A percentile compares a stretch with the other conserved stretches of the same genome.
Evolutionary conservation across 1,140 invertebrate genomes (phyloP).

Genomic region (Latrodectus geometricus): DNA sequence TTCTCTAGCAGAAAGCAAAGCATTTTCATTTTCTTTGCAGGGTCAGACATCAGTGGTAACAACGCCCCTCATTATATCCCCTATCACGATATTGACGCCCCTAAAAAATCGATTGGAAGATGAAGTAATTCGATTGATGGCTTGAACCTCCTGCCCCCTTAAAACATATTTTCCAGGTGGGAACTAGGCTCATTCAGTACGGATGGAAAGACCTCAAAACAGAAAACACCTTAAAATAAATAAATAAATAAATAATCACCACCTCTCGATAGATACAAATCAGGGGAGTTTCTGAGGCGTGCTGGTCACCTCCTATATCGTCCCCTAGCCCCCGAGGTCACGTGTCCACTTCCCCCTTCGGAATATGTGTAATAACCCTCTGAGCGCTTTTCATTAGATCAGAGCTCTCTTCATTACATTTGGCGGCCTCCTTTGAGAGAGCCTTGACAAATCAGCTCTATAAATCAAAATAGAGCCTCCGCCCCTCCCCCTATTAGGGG

Average conservation of each 20-base stretch:
- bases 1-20: not conserved
- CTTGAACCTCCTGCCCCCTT: not conserved
- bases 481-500: not conserved
- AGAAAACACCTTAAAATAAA: not conserved
- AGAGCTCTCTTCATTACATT: conserved; percentile 50
- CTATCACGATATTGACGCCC: conserved; percentile 56
- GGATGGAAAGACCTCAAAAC: not conserved
- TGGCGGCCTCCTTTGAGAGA: conserved; percentile 41
- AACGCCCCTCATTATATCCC: conserved; percentile 57
- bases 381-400: conserved; percentile 31
- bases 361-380: conserved; percentile 14
- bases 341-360: not conserved
- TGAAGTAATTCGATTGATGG: conserved; percentile 13
- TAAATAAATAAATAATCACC: conserved; percentile 2
- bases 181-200: not conserved
- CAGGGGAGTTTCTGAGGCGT: conserved; percentile 45
- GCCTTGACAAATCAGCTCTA: conserved; percentile 57
- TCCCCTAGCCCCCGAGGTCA: not conserved
- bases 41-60: not conserved
- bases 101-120: conserved; percentile 49
- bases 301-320: conserved; percentile 42
- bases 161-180: not conserved
- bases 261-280: conserved; percentile 41
- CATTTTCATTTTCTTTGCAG: not conserved
- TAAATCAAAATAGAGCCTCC: conserved; percentile 46